Evolutionary conservation across 2,888 invertebrate genomes (phyloP), one percentile per base, ranked within the genome.

Genomic region (Argyresthia albistria): DNA sequence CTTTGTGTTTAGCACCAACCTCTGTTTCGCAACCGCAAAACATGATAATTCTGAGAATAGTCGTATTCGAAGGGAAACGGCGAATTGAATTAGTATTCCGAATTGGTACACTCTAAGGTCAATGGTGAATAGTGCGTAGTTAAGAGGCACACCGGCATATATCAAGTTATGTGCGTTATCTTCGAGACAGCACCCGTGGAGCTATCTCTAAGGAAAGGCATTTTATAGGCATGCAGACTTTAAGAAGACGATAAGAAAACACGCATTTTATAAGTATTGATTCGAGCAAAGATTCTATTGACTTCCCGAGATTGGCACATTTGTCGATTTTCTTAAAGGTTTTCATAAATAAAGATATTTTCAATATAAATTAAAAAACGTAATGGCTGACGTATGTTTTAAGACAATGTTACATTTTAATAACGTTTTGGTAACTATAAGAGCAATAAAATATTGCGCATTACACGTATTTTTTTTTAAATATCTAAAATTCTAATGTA

Each of bases 401-500:
- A 14, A 48, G 48, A 47, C 35, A 35, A 36, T 36, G 15, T 15
- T 48, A n/a, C 8, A 36, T 37, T 36, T 37, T 15, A 48, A 51
- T 45, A 37, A 46, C 39, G 37, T 43, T 37, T 51, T 39, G 46
- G 46, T 52, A 46, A 52, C 46, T 46, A 46, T 12, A 37, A 14
- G 15, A 45, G 35, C 14, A 39, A 46, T 37, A 52, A 52, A 46
- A 42, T 52, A 43, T 16, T 35, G 16, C 25, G 52, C 46, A 11
- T 36, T 48, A 39, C 9, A 39, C 39, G 9, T 39, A 7, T 36
- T 36, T 11, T n/a, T 6, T 39, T 39, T 39, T 4, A 39, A 39
- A 39, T n/a, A 45, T 8, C 7, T 49, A 35, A 12, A 11, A 61
- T 60, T 57, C 8, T 60, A 53, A 59, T 59, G 64, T 58, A 55